phyloP scores from a whole-genome alignment of 1,140 invertebrate genomes.

The Glomeris maerens region DNA sequence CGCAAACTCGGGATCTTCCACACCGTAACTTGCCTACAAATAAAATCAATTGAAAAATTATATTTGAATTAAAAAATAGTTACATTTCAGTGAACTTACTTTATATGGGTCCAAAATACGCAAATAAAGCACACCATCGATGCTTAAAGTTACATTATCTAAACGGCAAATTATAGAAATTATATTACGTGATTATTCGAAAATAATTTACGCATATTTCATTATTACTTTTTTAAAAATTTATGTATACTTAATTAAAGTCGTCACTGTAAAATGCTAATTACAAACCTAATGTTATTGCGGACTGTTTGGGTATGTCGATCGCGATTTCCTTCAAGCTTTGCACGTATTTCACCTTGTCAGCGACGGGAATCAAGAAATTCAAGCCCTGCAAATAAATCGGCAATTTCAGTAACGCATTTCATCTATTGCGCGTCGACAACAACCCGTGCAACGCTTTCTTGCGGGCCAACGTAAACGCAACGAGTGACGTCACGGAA shows the following conservation, averaged over 20 bases:
- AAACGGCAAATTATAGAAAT: constrained; percentile 17
- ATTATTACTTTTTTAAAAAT: background rate
- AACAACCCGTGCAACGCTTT: too few species aligned
- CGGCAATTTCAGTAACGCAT: background rate
- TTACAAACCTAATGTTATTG: constrained; percentile 67
- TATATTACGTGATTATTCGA: background rate
- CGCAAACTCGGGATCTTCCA: constrained; percentile 98
- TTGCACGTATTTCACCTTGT: constrained; percentile 94
- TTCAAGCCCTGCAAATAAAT: constrained; percentile 55
- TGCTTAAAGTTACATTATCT: constrained; percentile 91
- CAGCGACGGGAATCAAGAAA: constrained; percentile 77
- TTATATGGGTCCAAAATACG: constrained; percentile 85
- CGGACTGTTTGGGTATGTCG: constrained; percentile 96
- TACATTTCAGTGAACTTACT: constrained; percentile 23
- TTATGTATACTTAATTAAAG: too few species aligned
- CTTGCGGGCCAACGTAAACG: too few species aligned
- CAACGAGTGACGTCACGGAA: background rate
- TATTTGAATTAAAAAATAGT: constrained; percentile 13
- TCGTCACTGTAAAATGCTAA: constrained; percentile 3
- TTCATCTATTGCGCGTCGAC: too few species aligned
- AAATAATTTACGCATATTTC: background rate
- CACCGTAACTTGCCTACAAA: constrained; percentile 78
- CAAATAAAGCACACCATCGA: constrained; percentile 96
- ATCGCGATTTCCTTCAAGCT: constrained; percentile 98
- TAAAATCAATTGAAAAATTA: constrained; percentile 8